phyloP scores from a whole-genome alignment of 2,888 invertebrate genomes.

The Syrphus vitripennis region DNA sequence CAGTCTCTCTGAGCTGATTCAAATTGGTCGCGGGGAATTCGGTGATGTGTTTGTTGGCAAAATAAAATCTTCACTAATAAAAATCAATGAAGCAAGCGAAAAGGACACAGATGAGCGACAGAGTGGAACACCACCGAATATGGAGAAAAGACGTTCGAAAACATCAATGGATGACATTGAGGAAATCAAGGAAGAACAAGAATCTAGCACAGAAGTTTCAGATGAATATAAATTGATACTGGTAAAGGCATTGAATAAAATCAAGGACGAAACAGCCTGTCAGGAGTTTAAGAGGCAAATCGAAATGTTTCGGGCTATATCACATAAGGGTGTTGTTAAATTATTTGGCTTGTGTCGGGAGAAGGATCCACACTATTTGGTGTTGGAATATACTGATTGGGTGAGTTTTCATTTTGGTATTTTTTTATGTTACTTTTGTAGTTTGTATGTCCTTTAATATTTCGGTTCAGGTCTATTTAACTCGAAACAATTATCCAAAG shows the following conservation, averaged over 20 bases:
- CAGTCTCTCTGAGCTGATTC: slow-evolving; percentile 86
- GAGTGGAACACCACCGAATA: slow-evolving; percentile 73
- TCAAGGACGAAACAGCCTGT: slow-evolving; percentile 89
- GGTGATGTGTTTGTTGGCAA: slow-evolving; percentile 94
- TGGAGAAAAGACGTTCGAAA: slow-evolving; percentile 80
- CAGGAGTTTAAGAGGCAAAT: slow-evolving; percentile 94
- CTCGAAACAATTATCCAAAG: neutral
- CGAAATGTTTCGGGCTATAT: slow-evolving; percentile 91
- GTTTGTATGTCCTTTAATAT: neutral
- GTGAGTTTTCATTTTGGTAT: slow-evolving; percentile 81
- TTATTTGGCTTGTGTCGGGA: slow-evolving; percentile 92
- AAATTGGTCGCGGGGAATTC: slow-evolving; percentile 92
- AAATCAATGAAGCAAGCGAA: slow-evolving; percentile 72
- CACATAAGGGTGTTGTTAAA: slow-evolving; percentile 90
- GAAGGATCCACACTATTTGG: slow-evolving; percentile 92
- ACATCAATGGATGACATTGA: slow-evolving; percentile 81
- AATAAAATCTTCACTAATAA: slow-evolving; percentile 79
- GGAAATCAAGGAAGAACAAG: slow-evolving; percentile 79
- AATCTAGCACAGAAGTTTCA: slow-evolving; percentile 72
- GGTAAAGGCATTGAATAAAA: slow-evolving; percentile 89
- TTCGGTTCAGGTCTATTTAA: slow-evolving; percentile 5
- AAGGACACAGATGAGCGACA: slow-evolving; percentile 78
- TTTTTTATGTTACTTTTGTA: neutral
- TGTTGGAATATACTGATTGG: slow-evolving; percentile 96
- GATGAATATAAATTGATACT: slow-evolving; percentile 82